phyloP scores from a whole-genome alignment of 2,797 vertebrate genomes.

The Lepilemur septentrionalis region DNA sequence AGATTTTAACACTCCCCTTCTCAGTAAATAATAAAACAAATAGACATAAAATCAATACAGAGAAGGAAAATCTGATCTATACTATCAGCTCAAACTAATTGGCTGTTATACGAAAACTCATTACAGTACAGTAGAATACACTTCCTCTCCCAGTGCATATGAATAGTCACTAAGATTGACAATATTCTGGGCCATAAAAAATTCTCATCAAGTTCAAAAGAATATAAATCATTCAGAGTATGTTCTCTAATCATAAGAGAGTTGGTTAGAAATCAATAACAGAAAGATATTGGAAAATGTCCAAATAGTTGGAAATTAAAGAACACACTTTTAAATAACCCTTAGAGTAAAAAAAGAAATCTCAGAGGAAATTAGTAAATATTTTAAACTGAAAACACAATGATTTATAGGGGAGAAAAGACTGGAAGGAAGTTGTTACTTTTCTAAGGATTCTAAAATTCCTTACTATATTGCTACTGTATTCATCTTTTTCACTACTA shows the following conservation, averaged over 20 bases:
- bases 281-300: not conserved
- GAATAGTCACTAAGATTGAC: not conserved
- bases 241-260: not conserved
- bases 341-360: not conserved
- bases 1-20: not conserved
- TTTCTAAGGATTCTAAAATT: not conserved
- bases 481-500: not conserved
- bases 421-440: not conserved
- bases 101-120: not conserved
- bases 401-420: not conserved
- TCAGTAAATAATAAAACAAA: not conserved
- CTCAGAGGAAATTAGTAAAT: not conserved
- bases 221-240: not conserved
- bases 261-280: not conserved
- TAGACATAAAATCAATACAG: not conserved
- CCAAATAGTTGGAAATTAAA: not conserved
- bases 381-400: not conserved
- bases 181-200: not conserved
- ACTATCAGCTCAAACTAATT: not conserved
- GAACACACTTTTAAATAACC: not conserved
- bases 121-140: not conserved
- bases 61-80: not conserved
- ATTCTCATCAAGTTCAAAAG: not conserved
- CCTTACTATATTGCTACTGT: not conserved
- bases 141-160: not conserved